Conservation (phyloP, 2,113 vertebrate species). For the Glaucidium brasilianum region DNA sequence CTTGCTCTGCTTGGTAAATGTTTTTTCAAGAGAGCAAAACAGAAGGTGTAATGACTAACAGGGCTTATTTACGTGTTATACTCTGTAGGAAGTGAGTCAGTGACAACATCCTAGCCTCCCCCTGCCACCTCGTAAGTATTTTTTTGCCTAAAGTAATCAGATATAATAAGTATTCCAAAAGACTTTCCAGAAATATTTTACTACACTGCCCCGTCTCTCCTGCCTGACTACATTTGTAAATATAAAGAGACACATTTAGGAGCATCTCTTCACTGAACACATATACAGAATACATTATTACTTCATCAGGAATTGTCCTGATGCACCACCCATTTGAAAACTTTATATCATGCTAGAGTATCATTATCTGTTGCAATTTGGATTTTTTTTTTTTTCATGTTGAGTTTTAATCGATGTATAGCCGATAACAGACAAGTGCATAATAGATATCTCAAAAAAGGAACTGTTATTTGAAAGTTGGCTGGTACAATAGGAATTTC, state of each 20-base stretch:
- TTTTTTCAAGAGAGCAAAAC: background rate
- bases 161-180: background rate
- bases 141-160: background rate
- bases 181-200: background rate
- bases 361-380: background rate
- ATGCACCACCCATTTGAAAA: background rate
- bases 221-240: background rate
- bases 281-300: rapidly evolving
- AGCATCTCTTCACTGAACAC: background rate
- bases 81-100: background rate
- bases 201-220: background rate
- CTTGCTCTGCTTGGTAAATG: background rate
- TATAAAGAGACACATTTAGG: background rate
- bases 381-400: background rate
- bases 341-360: background rate
- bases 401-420: background rate
- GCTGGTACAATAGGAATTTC: background rate
- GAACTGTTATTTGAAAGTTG: background rate
- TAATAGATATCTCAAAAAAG: background rate
- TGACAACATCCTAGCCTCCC: background rate
- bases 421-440: background rate
- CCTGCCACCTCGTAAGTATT: background rate
- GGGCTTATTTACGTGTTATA: background rate
- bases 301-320: background rate
- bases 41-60: background rate